Evolutionary conservation across 2,797 vertebrate species (phyloP).

Genomic region (Clarias platycephalus): DNA sequence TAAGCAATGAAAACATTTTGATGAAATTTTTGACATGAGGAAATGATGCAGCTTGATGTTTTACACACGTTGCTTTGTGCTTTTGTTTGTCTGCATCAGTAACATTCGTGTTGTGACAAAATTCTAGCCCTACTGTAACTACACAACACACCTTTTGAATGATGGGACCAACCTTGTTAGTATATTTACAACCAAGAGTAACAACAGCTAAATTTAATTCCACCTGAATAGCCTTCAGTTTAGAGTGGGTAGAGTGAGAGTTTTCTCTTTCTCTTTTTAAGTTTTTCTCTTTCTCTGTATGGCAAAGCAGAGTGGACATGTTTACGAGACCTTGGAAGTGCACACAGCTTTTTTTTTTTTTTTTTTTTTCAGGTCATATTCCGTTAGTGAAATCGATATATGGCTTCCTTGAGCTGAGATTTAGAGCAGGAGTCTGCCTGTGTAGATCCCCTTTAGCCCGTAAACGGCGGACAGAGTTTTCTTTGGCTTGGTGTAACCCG

Average conservation of each 20-base stretch:
- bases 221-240: constrained; percentile 11
- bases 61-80: background rate
- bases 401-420: constrained; percentile 44
- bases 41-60: background rate
- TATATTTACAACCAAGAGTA: constrained; percentile 34
- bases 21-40: background rate
- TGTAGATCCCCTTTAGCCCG: constrained; percentile 22
- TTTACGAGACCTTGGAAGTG: constrained; percentile 50
- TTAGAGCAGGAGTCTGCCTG: constrained; percentile 37
- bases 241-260: background rate
- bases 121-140: background rate
- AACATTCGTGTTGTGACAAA: background rate
- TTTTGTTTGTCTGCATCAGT: background rate
- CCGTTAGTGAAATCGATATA: constrained; percentile 53
- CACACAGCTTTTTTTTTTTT: constrained; percentile 3
- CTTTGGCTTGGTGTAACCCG: constrained; percentile 20
- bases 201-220: constrained; percentile 1
- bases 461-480: constrained; percentile 35
- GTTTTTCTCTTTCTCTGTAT: background rate
- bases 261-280: background rate
- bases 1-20: background rate
- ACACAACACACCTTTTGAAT: constrained; percentile 3
- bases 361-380: constrained; percentile 49
- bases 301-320: constrained; percentile 28
- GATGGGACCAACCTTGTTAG: constrained; percentile 13